A percentile compares a stretch with the other conserved stretches of the same genome.
Evolutionary conservation across 2,888 invertebrate species (phyloP).

Genomic region (Caenorhabditis uteleia): DNA sequence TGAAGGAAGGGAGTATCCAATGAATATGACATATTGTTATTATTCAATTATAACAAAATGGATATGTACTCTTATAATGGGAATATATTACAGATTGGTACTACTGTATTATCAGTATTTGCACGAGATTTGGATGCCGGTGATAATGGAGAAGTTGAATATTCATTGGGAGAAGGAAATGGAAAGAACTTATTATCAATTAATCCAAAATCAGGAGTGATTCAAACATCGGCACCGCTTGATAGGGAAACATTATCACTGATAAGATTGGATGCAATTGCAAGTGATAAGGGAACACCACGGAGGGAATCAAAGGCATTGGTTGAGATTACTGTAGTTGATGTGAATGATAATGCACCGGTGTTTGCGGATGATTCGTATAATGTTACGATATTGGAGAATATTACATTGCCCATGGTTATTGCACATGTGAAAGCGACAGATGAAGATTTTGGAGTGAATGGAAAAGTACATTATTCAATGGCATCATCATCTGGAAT

Average conservation of each 20-base stretch:
- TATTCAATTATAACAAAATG: too few species aligned
- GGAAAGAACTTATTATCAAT: conserved; percentile 78
- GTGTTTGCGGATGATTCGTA: conserved; percentile 57
- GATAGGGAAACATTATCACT: conserved; percentile 78
- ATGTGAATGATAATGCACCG: conserved; percentile 69
- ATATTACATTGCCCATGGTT: conserved; percentile 83
- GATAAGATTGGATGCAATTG: conserved; percentile 66
- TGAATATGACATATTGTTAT: too few species aligned
- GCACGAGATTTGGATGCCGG: conserved; percentile 89
- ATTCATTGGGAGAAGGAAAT: conserved; percentile 53
- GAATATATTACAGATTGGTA: conserved; percentile 59
- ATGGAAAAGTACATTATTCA: conserved; percentile 84
- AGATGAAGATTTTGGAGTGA: conserved; percentile 89
- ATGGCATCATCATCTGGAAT: conserved; percentile 85
- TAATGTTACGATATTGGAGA: conserved; percentile 77
- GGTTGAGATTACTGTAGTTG: conserved; percentile 61
- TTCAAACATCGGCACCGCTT: conserved; percentile 83
- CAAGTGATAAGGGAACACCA: conserved; percentile 62
- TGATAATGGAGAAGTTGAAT: conserved; percentile 79
- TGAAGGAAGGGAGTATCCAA: background rate
- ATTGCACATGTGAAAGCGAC: conserved; percentile 80
- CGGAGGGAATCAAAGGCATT: conserved; percentile 51
- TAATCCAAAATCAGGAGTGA: conserved; percentile 90
- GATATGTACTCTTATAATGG: too few species aligned
- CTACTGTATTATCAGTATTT: conserved; percentile 67